phyloP scores from a whole-genome alignment of 2,113 vertebrate species.

The Istiophorus platypterus region DNA sequence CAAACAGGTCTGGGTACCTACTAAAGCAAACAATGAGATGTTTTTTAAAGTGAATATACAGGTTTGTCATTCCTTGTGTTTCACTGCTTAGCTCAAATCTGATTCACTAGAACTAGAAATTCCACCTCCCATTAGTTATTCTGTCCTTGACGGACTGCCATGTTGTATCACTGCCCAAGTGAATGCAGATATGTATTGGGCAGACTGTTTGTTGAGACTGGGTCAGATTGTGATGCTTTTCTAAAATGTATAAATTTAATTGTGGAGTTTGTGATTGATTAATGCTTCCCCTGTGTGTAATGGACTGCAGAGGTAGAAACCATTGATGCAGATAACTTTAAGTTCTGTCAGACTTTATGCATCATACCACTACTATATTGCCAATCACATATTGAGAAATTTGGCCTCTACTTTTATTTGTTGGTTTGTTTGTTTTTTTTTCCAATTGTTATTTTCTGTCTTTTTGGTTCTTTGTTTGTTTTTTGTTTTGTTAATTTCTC shows the following conservation, averaged over 20 bases:
- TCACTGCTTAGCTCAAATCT: not conserved
- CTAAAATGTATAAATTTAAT: slow-evolving; percentile 10
- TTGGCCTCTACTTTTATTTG: slow-evolving; percentile 1
- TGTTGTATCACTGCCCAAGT: not conserved
- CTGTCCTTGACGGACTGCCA: not conserved
- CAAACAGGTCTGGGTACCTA: slow-evolving; percentile 18
- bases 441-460: not conserved
- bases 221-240: not conserved
- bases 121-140: not conserved
- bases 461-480: not conserved
- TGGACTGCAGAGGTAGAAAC: slow-evolving; percentile 56
- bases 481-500: slow-evolving; percentile 28
- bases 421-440: not conserved
- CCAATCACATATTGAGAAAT: slow-evolving; percentile 36
- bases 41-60: slow-evolving; percentile 20
- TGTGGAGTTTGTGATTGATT: slow-evolving; percentile 17
- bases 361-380: slow-evolving; percentile 72
- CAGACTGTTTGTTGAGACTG: too few species aligned
- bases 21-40: slow-evolving; percentile 10
- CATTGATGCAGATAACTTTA: slow-evolving; percentile 40
- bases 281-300: slow-evolving; percentile 48
- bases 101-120: slow-evolving; percentile 1
- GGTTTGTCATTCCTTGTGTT: not conserved
- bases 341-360: slow-evolving; percentile 31
- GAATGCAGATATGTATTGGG: not conserved